These are phyloP conservation scores for Drosophila fuyamai DNA, from an alignment of 1,140 invertebrate genomes.

Conservation along the genomic window DNA sequence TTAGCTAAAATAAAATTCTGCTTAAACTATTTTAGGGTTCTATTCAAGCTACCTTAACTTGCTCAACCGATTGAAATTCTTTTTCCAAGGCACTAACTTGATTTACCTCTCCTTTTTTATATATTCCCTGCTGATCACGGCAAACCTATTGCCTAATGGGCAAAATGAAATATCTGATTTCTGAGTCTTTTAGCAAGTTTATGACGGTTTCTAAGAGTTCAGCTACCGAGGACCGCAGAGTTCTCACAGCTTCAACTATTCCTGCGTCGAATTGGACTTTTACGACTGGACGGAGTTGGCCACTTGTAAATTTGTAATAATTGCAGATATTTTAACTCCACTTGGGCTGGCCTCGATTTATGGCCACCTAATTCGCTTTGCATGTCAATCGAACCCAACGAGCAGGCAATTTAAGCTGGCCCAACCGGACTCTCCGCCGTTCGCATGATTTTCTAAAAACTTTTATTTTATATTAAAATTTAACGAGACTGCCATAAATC, in stretches of 20 bases:
- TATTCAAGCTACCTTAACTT: background rate
- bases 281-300: conserved; percentile 31
- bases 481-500: conserved; percentile 84
- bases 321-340: conserved; percentile 48
- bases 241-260: conserved; percentile 10
- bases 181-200: conserved; percentile 1
- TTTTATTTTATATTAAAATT: conserved; percentile 84
- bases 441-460: conserved; percentile 69
- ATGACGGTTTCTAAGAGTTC: background rate
- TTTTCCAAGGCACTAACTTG: background rate
- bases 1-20: too few relatives aligned
- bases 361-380: conserved; percentile 74
- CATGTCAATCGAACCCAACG: conserved; percentile 64
- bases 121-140: background rate
- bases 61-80: background rate
- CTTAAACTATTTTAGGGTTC: too few relatives aligned
- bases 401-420: conserved; percentile 2
- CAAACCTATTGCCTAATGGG: background rate
- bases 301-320: conserved; percentile 68
- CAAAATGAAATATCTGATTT: background rate
- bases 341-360: conserved; percentile 50
- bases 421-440: conserved; percentile 2
- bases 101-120: background rate
- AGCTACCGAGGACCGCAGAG: conserved; percentile 4
- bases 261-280: conserved; percentile 15